Conservation (phyloP, 2,888 invertebrate species). For the Drosophila nr. perissopoda region DNA sequence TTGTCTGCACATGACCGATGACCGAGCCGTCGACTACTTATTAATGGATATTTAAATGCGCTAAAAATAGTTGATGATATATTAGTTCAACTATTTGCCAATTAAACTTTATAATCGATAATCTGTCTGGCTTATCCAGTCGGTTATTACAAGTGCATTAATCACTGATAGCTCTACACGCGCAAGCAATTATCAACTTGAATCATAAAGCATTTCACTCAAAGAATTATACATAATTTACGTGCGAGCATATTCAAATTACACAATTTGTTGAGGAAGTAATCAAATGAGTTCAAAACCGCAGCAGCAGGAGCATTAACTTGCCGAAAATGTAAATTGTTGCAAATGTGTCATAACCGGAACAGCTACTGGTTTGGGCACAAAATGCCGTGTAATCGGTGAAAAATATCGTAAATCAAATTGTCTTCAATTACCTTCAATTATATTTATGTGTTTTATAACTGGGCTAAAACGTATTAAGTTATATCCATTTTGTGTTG, state of each 20-base stretch:
- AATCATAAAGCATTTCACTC: slow-evolving; percentile 33
- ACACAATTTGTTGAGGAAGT: slow-evolving; percentile 44
- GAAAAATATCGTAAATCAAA: background rate
- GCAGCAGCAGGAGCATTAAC: slow-evolving; percentile 23
- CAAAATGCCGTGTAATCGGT: slow-evolving; percentile 1
- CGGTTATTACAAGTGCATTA: slow-evolving; percentile 39
- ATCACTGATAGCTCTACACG: slow-evolving; percentile 39
- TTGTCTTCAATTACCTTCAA: background rate
- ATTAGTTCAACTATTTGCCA: slow-evolving; percentile 43
- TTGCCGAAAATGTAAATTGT: slow-evolving; percentile 33
- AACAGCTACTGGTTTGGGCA: slow-evolving; percentile 3
- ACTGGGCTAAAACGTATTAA: background rate
- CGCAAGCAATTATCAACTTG: slow-evolving; percentile 45
- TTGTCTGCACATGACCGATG: slow-evolving; percentile 65
- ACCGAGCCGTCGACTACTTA: slow-evolving; percentile 32
- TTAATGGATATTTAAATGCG: slow-evolving; percentile 70
- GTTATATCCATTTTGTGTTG: background rate
- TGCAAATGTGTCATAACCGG: slow-evolving; percentile 12
- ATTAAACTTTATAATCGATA: slow-evolving; percentile 21
- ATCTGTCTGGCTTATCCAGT: slow-evolving; percentile 25
- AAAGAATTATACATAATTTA: slow-evolving; percentile 16
- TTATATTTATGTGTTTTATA: background rate
- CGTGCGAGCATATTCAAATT: slow-evolving; percentile 8
- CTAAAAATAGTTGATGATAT: slow-evolving; percentile 67
- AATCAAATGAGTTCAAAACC: slow-evolving; percentile 17